These are phyloP conservation scores for Pristionchus fissidentatus DNA, from an alignment of 2,888 invertebrate genomes.

Conservation along the genomic window DNA sequence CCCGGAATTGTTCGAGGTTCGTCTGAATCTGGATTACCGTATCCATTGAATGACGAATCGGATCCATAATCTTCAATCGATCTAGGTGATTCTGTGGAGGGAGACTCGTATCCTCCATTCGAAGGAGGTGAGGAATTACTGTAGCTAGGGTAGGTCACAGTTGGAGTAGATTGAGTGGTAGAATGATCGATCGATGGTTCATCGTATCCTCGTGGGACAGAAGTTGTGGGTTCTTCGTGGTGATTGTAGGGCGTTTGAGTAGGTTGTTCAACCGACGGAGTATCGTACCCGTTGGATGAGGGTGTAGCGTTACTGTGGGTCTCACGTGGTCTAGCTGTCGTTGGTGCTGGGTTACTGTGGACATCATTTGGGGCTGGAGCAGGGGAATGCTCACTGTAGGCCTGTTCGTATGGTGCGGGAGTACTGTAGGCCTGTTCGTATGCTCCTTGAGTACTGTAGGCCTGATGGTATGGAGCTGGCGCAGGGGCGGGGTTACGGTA, in stretches of 20 bases:
- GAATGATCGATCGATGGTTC: background rate
- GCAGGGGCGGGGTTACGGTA: background rate
- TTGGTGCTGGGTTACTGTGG: background rate
- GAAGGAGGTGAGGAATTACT: background rate
- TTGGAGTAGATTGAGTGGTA: background rate
- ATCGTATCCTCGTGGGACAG: background rate
- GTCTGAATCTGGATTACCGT: background rate
- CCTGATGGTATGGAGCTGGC: background rate
- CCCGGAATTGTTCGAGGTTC: conserved; percentile 25
- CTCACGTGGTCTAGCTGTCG: background rate
- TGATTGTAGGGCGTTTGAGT: background rate
- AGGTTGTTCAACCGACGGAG: background rate
- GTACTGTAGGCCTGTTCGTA: too few species aligned
- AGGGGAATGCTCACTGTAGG: background rate
- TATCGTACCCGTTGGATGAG: background rate
- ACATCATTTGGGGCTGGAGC: background rate
- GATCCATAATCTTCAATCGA: background rate
- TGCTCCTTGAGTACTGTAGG: background rate
- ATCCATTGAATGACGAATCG: background rate
- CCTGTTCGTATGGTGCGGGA: too few species aligned
- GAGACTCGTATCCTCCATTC: background rate
- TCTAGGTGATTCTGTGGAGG: background rate
- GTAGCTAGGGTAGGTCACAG: background rate
- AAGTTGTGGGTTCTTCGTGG: background rate
- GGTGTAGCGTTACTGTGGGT: background rate